Base-by-base conservation (phyloP, 2,113 vertebrate genomes). In the Hepsetus odoe region DNA sequence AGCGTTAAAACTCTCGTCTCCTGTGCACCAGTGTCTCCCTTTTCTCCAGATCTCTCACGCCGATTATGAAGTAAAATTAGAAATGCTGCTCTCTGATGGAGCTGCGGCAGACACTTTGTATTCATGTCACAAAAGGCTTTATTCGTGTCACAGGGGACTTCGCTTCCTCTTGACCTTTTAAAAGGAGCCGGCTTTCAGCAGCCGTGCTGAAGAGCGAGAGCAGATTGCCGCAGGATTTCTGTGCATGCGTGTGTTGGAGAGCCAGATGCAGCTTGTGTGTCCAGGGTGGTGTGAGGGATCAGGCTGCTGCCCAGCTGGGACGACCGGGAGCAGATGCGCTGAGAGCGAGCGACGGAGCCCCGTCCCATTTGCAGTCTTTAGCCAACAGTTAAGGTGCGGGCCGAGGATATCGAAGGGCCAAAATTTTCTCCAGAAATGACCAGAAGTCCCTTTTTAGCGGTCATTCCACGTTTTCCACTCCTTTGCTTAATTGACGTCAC, bases 91-190 rank as follows among this genome's bases (percentile, higher is more conserved):
- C n/a, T 24, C 22, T 58, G 26, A 28, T 24, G 2, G 26, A 59
- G 4, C 13, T 30, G 56, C 10, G 24, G 22, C 3, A 24, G 26
- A 30, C 6, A 10, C 24, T 24, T 64, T 35, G 32, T n/a, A 33
- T 32, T 64, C 59, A 35, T 13, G 32, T 64, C 33, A 33, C 32
- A 64, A 35, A 64, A 32, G 30, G 33, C 58, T 61, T 32, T 61
- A 61, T 61, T 61, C 4, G 20, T 30, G 26, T 61, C 58, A 61
- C 58, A 61, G 28, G 16, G 32, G 40, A 35, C 55, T 62, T 77
- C 13, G 13, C 26, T 70, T 35, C 28, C 35, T 30, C 59, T 70
- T 77, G 55, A 78, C 76, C 76, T 78, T 71, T 78, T 32, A 20
- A 5, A 61, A 62, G 33, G 28, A 61, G 75, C 26, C 75, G 59